Evolutionary conservation across 2,888 invertebrate genomes (phyloP), one percentile per base, ranked within the genome.

Genomic region (Conus canariensis): DNA sequence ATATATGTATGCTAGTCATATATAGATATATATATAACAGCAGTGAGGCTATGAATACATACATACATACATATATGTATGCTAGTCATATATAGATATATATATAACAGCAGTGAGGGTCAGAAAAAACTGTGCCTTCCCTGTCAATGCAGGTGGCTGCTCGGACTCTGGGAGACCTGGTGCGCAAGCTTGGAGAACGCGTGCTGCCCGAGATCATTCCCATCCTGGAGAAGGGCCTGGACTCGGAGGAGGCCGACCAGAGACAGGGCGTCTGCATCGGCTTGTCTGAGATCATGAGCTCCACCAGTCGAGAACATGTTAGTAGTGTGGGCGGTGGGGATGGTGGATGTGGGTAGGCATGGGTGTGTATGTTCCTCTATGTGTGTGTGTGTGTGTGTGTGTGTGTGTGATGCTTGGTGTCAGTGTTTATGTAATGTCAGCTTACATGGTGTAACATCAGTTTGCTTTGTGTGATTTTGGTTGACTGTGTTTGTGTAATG

Each of bases 201-300:
- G 99, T 99, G 56, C 97, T 99, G 92, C 99, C 99, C 0, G 99
- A 99, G 97, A 99, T 99, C 91, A 99, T 99, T 95, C 99, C 99
- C 0, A 99, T 99, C 95, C 97, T 99, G 93, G 99, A 99, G 96
- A 97, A 98, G 92, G 99, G 99, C 1, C 97, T 99, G 92, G 98
- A 98, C 94, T 99, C 99, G 0, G 98, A 98, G 86, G 98, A 98
- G 93, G 97, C 99, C 0, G 99, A 99, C 97, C 99, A 99, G 97
- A 97, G 99, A 25, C 99, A 99, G 97, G 99, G 99, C 93, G 99
- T 99, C 14, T 99, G 99, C 96, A 99, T 99, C 96, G 99, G 99
- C 0, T 97, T 99, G 67, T 98, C 99, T 0, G 99, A 99, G 97
- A 99, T 99, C 95, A 99, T 99, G 98, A 98, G 98, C 9, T 99